Conservation (phyloP, 2,888 invertebrate genomes). For the Andrena marginata region DNA sequence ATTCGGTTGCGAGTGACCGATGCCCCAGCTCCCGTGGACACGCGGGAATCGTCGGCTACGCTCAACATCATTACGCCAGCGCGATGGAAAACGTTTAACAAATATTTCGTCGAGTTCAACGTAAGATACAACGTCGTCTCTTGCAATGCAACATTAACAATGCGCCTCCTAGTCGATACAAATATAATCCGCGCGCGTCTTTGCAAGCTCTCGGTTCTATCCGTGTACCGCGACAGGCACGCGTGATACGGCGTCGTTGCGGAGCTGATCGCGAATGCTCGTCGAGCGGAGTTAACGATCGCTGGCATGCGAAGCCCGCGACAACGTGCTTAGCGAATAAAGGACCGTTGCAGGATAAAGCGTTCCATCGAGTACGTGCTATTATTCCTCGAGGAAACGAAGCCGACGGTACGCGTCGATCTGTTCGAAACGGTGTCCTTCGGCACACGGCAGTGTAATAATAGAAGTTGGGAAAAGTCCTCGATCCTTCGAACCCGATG, state of each 20-base stretch:
- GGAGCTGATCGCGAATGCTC: constrained; percentile 14
- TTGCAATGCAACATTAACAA: constrained; percentile 42
- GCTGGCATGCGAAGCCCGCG: constrained; percentile 44
- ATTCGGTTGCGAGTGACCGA: not conserved
- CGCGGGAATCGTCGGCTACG: not conserved
- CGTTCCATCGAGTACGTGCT: constrained; percentile 6
- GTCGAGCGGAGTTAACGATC: constrained; percentile 36
- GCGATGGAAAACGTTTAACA: constrained; percentile 28
- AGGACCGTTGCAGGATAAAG: constrained; percentile 26
- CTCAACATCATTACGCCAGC: constrained; percentile 14
- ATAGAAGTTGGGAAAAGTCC: constrained; percentile 47
- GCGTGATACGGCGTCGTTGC: not conserved
- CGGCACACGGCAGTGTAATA: constrained; percentile 72
- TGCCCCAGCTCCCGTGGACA: not conserved
- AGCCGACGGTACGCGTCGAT: constrained; percentile 47
- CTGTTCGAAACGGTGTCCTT: constrained; percentile 69
- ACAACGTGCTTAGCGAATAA: constrained; percentile 29
- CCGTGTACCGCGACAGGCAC: not conserved
- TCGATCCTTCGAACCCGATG: constrained; percentile 69
- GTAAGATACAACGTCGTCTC: constrained; percentile 23
- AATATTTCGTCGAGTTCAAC: constrained; percentile 23
- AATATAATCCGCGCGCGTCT: constrained; percentile 9
- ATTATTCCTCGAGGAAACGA: constrained; percentile 8
- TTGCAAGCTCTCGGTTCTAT: not conserved
- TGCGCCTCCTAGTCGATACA: constrained; percentile 10